Evolutionary conservation across 2,797 vertebrate species (phyloP).

Genomic region (Spinus pinus): DNA sequence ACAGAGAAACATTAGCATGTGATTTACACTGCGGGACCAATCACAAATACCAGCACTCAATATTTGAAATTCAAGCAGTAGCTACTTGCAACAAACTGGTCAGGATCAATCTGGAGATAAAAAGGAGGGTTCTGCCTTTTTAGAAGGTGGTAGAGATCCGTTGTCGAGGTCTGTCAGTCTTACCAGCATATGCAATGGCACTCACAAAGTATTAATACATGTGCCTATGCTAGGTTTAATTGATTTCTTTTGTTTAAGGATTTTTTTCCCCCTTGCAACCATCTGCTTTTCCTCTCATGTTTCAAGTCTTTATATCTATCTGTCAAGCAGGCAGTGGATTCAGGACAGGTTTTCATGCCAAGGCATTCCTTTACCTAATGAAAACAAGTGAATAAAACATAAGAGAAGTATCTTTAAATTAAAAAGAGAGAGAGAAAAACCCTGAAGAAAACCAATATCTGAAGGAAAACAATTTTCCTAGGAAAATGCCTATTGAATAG

Average conservation of each 20-base stretch:
- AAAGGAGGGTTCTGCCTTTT: background rate
- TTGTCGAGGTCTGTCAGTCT: background rate
- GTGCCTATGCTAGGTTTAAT: background rate
- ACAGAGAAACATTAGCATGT: constrained; percentile 61
- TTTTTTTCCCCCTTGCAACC: background rate
- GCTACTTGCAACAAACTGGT: background rate
- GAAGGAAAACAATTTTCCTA: background rate
- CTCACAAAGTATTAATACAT: background rate
- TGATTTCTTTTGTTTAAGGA: background rate
- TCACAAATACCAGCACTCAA: background rate
- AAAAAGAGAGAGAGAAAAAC: constrained; percentile 57
- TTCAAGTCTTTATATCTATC: constrained; percentile 59
- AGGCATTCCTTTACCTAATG: constrained; percentile 68
- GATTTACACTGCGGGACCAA: constrained; percentile 45
- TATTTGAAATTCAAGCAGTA: constrained; percentile 48
- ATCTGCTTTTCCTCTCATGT: constrained; percentile 30
- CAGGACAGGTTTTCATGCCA: constrained; percentile 65
- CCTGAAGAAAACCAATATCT: background rate
- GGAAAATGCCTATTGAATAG: constrained; percentile 17
- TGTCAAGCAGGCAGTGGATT: constrained; percentile 54
- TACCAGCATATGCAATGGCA: background rate
- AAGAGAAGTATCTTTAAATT: constrained; percentile 64
- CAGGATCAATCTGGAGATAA: constrained; percentile 10
- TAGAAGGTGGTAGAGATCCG: background rate
- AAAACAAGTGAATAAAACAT: constrained; percentile 73